phyloP scores from a whole-genome alignment of 2,888 invertebrate species.

The Noctua pronuba region DNA sequence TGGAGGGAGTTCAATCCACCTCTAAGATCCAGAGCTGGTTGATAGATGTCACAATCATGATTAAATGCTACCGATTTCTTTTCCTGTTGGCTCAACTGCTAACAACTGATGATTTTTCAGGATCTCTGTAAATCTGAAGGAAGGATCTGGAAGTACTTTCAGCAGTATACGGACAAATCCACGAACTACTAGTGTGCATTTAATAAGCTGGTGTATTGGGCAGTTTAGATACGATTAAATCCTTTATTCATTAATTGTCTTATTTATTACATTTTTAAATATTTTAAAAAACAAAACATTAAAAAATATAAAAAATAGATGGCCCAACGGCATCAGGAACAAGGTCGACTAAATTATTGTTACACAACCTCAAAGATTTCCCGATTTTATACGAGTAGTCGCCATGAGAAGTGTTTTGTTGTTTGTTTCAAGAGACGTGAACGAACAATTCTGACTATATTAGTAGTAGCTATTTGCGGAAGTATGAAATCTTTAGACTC shows the following conservation, averaged over 20 bases:
- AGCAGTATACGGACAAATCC: background rate
- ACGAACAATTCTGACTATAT: conserved; percentile 10
- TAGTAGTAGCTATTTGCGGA: conserved; percentile 5
- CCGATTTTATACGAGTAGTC: conserved; percentile 32
- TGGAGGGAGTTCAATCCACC: background rate
- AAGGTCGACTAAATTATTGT: too few species aligned
- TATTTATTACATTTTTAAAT: too few species aligned
- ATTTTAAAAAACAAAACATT: too few species aligned
- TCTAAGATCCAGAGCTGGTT: background rate
- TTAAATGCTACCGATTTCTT: background rate
- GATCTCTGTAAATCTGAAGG: background rate
- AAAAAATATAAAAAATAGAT: too few species aligned
- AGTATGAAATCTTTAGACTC: conserved; percentile 29
- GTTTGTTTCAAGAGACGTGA: background rate
- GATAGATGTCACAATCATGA: background rate
- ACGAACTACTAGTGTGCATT: background rate
- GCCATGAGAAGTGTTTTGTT: conserved; percentile 8
- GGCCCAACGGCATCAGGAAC: too few species aligned
- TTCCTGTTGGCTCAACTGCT: background rate
- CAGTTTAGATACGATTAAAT: background rate
- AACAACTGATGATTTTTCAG: background rate
- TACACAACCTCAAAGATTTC: background rate
- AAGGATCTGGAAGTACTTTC: background rate
- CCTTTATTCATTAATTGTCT: too few species aligned
- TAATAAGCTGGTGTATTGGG: background rate